phyloP scores from a whole-genome alignment of 2,113 vertebrate genomes.

The Ibidorhyncha struthersii region DNA sequence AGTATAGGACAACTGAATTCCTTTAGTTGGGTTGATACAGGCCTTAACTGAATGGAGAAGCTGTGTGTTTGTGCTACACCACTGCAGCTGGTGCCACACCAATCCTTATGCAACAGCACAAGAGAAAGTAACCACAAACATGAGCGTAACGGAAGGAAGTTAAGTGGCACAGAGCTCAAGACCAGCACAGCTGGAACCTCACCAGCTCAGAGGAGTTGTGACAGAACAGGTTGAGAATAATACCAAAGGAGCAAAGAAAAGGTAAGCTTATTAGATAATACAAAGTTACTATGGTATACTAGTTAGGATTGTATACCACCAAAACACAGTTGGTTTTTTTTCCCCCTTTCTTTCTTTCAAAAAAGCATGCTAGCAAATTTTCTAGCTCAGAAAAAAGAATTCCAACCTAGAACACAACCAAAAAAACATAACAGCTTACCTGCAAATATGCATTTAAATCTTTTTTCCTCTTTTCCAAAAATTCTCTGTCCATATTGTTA shows the following conservation, averaged over 20 bases:
- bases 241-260: neutral
- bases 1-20: neutral
- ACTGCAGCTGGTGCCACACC: accelerated
- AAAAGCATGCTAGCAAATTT: neutral
- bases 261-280: neutral
- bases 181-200: neutral
- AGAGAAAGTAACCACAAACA: neutral
- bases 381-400: neutral
- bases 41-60: neutral
- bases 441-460: constrained; percentile 96
- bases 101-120: neutral
- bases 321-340: neutral
- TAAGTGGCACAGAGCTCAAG: neutral
- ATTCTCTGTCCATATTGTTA: constrained; percentile 99
- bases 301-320: neutral
- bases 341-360: too few relatives aligned
- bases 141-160: neutral
- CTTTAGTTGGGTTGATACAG: neutral
- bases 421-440: constrained; percentile 68
- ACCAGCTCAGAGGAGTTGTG: neutral
- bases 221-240: neutral
- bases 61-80: neutral
- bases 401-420: neutral
- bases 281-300: neutral
- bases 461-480: constrained; percentile 96